Evolutionary conservation across 2,797 vertebrate genomes (phyloP), one percentile per base, ranked within the genome.

Genomic region (Anguilla megastoma): DNA sequence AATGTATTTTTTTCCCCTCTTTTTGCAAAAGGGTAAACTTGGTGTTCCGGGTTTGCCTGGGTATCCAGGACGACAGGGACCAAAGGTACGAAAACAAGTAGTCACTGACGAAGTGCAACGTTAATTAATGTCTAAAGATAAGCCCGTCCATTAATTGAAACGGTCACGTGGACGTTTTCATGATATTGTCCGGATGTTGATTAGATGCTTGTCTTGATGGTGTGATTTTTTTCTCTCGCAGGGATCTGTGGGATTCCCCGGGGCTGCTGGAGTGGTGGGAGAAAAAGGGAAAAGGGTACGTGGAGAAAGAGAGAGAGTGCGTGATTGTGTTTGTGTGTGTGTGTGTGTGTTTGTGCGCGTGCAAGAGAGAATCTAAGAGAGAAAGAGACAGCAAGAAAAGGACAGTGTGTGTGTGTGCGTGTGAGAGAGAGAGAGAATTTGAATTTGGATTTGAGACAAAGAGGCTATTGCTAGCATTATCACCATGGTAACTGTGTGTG

Each of bases 221-320:
- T 92, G 88, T 79, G 41, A 56, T 33, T 10, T 54, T 27, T 83
- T 27, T 36, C 9, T 66, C 48, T 52, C 36, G 86, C 93, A 99
- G 98, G 98, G 98, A 91, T 97, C 98, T 5, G 36, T 92, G 12
- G 98, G 98, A 89, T 98, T 98, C 93, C 92, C 92, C 0, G 98
- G 98, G 84, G 85, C 92, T 18, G 79, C 93, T 2, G 98, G 98
- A 41, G 88, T 96, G 80, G 56, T 86, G 0, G 98, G 98, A 92
- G 98, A 98, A 89, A 99, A 99, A 93, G 98, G 98, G 92, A 98
- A 97, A 93, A 95, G 98, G 96, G 98, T 99, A 88, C 89, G 91
- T 85, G 50, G 36, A 58, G 69, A 41, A 45, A 45, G 16, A 56
- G 5, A 56, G 45, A 84, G 12, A 41, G 84, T 7, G 14, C 6